These are phyloP conservation scores for Pammene aurita DNA, from an alignment of 2,888 invertebrate species.

Conservation along the genomic window DNA sequence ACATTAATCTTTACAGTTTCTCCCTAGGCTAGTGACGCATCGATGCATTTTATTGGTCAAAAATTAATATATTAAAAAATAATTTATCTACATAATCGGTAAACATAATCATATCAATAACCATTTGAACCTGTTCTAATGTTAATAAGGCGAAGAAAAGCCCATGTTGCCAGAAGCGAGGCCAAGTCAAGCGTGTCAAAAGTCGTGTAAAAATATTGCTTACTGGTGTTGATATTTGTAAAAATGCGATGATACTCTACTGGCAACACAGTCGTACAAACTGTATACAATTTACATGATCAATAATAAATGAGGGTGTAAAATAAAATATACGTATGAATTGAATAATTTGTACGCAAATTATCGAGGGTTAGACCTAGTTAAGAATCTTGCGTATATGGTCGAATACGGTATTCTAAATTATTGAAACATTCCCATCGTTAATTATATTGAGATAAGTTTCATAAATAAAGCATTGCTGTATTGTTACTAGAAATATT, in stretches of 20 bases:
- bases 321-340: slow-evolving; percentile 56
- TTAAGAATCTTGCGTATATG: slow-evolving; percentile 28
- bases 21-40: slow-evolving; percentile 81
- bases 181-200: slow-evolving; percentile 40
- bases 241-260: slow-evolving; percentile 41
- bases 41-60: slow-evolving; percentile 81
- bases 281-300: slow-evolving; percentile 59
- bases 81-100: slow-evolving; percentile 78
- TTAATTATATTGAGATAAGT: too few species aligned
- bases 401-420: too few species aligned
- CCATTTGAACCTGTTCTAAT: slow-evolving; percentile 66
- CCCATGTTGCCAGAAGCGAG: slow-evolving; percentile 60
- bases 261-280: slow-evolving; percentile 54
- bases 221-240: slow-evolving; percentile 39
- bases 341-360: slow-evolving; percentile 64
- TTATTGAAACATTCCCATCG: too few species aligned
- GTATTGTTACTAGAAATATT: too few species aligned
- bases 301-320: slow-evolving; percentile 63
- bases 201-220: slow-evolving; percentile 42
- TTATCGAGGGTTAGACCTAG: slow-evolving; percentile 47
- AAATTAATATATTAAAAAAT: slow-evolving; percentile 76
- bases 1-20: slow-evolving; percentile 82
- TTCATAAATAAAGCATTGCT: too few species aligned
- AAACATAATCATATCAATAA: slow-evolving; percentile 65
- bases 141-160: slow-evolving; percentile 56